phyloP scores from a whole-genome alignment of 2,113 vertebrate species.

The Ascaphus truei region DNA sequence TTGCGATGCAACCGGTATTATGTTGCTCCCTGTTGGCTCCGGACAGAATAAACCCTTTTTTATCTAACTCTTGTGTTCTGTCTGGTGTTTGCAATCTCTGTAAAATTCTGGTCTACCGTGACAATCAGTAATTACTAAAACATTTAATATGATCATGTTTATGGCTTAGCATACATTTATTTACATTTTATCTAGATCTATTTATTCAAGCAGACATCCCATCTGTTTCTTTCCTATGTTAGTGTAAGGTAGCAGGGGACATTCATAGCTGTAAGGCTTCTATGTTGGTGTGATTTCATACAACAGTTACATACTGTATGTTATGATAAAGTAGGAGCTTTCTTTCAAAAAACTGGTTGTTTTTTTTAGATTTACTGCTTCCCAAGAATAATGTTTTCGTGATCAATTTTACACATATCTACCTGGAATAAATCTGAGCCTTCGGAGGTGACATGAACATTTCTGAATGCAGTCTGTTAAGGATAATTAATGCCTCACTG shows the following conservation, averaged over 20 bases:
- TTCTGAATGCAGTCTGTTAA: conserved; percentile 16
- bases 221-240: conserved; percentile 4
- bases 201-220: conserved; percentile 6
- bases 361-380: too few relatives aligned
- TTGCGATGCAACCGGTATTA: too few relatives aligned
- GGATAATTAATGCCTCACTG: neutral
- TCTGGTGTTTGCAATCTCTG: too few relatives aligned
- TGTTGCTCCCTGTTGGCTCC: too few relatives aligned
- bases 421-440: neutral
- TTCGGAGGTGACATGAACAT: conserved; percentile 40
- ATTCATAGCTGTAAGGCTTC: neutral
- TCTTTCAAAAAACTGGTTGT: too few relatives aligned
- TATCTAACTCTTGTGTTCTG: too few relatives aligned
- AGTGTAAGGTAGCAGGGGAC: neutral
- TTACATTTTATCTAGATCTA: neutral
- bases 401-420: too few relatives aligned
- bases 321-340: too few relatives aligned
- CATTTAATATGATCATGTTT: neutral
- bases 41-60: too few relatives aligned
- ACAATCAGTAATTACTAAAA: neutral
- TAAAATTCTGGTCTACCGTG: too few relatives aligned
- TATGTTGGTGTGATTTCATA: neutral
- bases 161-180: conserved; percentile 10
- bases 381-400: too few relatives aligned
- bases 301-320: neutral